Base-by-base conservation (phyloP, 2,797 vertebrate species). In the Sphenodon punctatus region DNA sequence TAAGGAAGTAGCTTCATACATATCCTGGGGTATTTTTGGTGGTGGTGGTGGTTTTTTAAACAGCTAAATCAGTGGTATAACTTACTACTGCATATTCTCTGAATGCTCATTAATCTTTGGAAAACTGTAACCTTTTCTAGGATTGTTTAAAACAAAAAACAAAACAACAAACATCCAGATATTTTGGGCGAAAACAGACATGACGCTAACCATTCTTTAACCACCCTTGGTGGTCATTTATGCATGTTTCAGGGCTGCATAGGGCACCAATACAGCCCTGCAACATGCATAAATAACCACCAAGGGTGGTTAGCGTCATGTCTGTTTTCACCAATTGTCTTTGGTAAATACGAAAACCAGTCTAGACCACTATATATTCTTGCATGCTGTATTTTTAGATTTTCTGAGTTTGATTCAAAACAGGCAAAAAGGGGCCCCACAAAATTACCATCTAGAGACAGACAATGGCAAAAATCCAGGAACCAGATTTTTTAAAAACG, bases 341-440 rank as follows among this genome's bases (percentile, higher is more conserved):
- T 68, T 78, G 67, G 74, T 84, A 90, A 89, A 72, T 86, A 82
- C 42, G 85, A 91, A 87, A 85, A 79, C 68, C 88, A 72, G 82
- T 79, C 83, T 81, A 93, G 89, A 87, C n/a, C 84, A 82, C 56
- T 78, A 85, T 72, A 87, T 88, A 90, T 88, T 86, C 87, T 88
- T 87, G 79, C 70, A 77, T 87, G 76, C 78, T 87, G 1, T 91
- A 88, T 91, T 95, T 93, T 93, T 93, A 86, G 90, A 89, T 91
- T 92, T 90, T 94, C 89, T n/a, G 89, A 94, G 79, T 94, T 95
- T 93, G 85, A 91, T 94, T 95, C 89, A 95, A 94, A 93, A 92
- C 86, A 88, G 84, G 87, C 90, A 90, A 94, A 94, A 86, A 94
- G 89, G 85, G 91, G 90, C 88, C 93, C 86, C 89, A 85, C 86